phyloP scores from a whole-genome alignment of 2,113 vertebrate species.

The Spea bombifrons region DNA sequence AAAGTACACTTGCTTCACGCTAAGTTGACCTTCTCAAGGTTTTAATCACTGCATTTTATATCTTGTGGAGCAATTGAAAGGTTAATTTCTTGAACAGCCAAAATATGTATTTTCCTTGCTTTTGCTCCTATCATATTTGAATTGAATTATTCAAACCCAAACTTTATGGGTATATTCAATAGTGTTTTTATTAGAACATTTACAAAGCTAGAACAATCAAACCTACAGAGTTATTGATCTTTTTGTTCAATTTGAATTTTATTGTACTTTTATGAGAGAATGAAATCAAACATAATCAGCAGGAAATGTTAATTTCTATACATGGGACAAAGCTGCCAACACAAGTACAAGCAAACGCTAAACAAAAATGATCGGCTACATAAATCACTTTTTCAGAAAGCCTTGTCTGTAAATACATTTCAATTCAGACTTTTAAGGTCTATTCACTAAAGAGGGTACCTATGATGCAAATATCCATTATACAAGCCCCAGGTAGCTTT shows the following conservation, averaged over 20 bases:
- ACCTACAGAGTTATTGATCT: neutral
- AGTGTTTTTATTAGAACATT: no score
- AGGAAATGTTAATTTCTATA: no score
- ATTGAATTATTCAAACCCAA: neutral
- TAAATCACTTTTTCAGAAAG: no score
- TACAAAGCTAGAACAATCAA: no score
- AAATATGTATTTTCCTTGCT: neutral
- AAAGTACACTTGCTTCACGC: conserved; percentile 24
- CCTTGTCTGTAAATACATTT: no score
- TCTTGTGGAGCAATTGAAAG: conserved; percentile 3
- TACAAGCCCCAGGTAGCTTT: no score
- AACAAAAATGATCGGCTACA: no score
- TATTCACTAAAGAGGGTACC: no score
- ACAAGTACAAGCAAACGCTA: no score
- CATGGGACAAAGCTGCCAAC: no score
- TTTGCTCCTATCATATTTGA: neutral
- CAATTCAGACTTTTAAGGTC: no score
- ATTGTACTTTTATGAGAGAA: neutral
- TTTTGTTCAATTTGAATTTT: neutral
- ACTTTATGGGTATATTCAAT: neutral
- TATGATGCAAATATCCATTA: no score
- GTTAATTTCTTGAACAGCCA: neutral
- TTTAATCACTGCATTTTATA: conserved; percentile 7
- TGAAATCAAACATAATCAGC: neutral
- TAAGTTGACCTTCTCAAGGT: conserved; percentile 30